These are phyloP conservation scores for Caenorhabditis remanei DNA, from an alignment of 1,140 invertebrate genomes.

Conservation along the genomic window DNA sequence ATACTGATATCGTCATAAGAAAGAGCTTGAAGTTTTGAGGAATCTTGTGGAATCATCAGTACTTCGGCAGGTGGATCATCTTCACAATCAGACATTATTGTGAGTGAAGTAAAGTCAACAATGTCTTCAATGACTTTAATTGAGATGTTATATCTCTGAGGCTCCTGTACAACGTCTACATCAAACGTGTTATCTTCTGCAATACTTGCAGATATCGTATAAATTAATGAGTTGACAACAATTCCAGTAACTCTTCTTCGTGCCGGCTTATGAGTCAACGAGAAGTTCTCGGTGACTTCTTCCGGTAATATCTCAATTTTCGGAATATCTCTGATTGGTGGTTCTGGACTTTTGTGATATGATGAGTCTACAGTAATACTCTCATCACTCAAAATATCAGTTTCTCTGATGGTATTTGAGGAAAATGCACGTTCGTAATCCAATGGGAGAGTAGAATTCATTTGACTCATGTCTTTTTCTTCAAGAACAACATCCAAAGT, in stretches of 20 bases:
- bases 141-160: conserved; percentile 61
- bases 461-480: conserved; percentile 51
- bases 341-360: conserved; percentile 26
- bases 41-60: neutral
- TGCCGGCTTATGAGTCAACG: conserved; percentile 26
- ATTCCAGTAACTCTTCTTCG: conserved; percentile 69
- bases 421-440: conserved; percentile 35
- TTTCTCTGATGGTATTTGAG: conserved; percentile 62
- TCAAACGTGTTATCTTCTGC: conserved; percentile 64
- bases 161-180: conserved; percentile 68
- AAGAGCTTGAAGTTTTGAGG: conserved; percentile 15
- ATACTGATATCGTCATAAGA: conserved; percentile 56
- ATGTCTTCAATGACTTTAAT: conserved; percentile 60
- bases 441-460: conserved; percentile 39
- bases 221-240: conserved; percentile 67
- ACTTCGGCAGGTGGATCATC: conserved; percentile 17
- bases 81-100: conserved; percentile 44
- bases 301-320: neutral
- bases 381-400: conserved; percentile 70
- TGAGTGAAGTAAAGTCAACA: conserved; percentile 61
- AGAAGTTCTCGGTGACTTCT: conserved; percentile 49
- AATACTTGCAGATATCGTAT: conserved; percentile 61
- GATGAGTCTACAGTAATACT: conserved; percentile 34
- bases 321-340: conserved; percentile 40
- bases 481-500: conserved; percentile 51